phyloP scores from a whole-genome alignment of 2,888 invertebrate species.

The Yponomeuta plumbellus region DNA sequence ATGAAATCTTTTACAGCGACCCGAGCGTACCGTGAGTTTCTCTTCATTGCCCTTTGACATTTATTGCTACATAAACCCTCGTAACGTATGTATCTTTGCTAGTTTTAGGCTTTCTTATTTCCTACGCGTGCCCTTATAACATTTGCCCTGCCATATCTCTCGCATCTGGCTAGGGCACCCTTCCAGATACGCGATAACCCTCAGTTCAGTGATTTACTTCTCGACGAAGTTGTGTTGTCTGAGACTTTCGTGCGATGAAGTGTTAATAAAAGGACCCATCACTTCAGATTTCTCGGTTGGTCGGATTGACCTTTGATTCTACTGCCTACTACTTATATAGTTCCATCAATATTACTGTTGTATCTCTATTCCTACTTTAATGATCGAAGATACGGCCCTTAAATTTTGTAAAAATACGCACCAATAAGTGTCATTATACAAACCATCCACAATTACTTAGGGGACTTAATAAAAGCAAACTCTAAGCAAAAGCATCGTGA shows the following conservation, averaged over 20 bases:
- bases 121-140: not conserved
- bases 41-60: not conserved
- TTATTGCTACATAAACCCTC: not conserved
- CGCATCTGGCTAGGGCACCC: not conserved
- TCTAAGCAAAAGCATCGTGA: slow-evolving; percentile 39
- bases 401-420: not conserved
- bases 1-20: slow-evolving; percentile 8
- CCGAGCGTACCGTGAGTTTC: not conserved
- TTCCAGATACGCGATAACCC: not conserved
- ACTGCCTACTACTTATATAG: not conserved
- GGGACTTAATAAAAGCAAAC: slow-evolving; percentile 26
- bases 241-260: not conserved
- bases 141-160: not conserved
- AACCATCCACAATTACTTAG: not conserved
- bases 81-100: not conserved
- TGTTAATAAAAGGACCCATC: slow-evolving; percentile 1
- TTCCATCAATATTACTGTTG: not conserved
- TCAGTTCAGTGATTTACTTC: not conserved
- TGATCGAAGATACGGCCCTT: not conserved
- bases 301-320: not conserved
- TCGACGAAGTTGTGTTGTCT: not conserved
- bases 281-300: not conserved
- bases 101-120: not conserved
- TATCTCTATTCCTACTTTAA: too few species aligned
- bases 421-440: not conserved